These are phyloP conservation scores for Arnoldichthys spilopterus DNA, from an alignment of 2,797 vertebrate genomes.

Conservation along the genomic window DNA sequence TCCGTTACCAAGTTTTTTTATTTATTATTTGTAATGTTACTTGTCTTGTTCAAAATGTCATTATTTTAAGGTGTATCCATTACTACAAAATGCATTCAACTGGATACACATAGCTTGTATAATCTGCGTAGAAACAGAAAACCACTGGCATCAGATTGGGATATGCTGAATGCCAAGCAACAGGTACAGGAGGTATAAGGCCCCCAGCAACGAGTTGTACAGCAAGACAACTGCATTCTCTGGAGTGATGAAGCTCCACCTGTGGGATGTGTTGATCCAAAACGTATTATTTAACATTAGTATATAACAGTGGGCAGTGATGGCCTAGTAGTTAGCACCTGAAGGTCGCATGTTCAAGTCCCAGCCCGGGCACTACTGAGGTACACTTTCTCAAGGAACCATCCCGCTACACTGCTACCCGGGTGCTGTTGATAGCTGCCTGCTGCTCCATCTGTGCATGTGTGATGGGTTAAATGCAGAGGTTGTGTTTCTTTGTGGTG, in stretches of 20 bases:
- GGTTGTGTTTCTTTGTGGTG: too few species aligned
- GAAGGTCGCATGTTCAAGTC: too few species aligned
- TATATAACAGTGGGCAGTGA: too few species aligned
- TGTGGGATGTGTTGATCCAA: neutral
- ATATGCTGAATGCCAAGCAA: neutral
- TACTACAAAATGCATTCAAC: neutral
- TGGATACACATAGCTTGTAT: neutral
- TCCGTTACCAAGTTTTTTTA: neutral
- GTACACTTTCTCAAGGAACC: too few species aligned
- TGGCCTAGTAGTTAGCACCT: too few species aligned
- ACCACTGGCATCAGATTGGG: neutral
- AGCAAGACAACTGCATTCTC: neutral
- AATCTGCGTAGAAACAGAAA: neutral
- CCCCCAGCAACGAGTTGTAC: too few species aligned
- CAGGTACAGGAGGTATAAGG: too few species aligned
- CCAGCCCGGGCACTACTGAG: too few species aligned
- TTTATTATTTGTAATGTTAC: neutral
- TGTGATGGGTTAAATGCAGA: too few species aligned
- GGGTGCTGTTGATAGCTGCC: too few species aligned
- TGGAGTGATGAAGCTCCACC: neutral
- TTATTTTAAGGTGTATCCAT: neutral
- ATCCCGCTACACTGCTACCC: too few species aligned
- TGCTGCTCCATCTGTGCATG: too few species aligned
- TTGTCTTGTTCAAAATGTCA: neutral
- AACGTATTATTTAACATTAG: neutral